A percentile compares a stretch with the other conserved stretches of the same genome.
Conservation (phyloP, 2,113 vertebrate species). For the Peromyscus californicus region DNA sequence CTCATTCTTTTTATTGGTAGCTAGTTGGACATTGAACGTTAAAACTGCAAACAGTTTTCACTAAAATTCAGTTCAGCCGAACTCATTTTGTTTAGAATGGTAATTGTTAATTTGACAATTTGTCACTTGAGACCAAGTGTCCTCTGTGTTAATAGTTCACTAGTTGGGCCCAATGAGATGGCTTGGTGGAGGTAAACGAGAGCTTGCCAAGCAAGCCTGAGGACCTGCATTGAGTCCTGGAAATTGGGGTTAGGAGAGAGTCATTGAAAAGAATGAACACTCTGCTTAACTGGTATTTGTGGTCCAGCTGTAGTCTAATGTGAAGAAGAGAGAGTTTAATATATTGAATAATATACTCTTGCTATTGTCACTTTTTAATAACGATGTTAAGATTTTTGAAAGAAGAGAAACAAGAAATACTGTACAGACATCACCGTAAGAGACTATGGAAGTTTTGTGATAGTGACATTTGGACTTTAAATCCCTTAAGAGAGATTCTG, state of each 20-base stretch:
- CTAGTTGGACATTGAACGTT: not conserved
- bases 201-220: not conserved
- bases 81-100: not conserved
- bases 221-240: not conserved
- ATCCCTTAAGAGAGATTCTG: not conserved
- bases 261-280: not conserved
- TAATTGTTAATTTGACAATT: constrained; percentile 3
- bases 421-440: not conserved
- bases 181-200: no score
- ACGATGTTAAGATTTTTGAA: not conserved
- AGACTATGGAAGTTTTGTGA: not conserved
- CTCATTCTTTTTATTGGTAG: not conserved
- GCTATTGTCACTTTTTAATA: constrained; percentile 24
- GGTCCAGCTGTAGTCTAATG: not conserved
- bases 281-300: not conserved
- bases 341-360: not conserved
- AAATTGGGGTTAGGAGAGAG: not conserved
- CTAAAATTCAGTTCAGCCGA: constrained; percentile 1
- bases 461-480: not conserved
- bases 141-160: not conserved
- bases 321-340: constrained; percentile 17
- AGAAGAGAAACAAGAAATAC: constrained; percentile 13
- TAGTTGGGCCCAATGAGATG: not conserved
- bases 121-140: not conserved
- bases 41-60: not conserved